Conservation (phyloP, 2,797 vertebrate species). For the Erethizon dorsatum region DNA sequence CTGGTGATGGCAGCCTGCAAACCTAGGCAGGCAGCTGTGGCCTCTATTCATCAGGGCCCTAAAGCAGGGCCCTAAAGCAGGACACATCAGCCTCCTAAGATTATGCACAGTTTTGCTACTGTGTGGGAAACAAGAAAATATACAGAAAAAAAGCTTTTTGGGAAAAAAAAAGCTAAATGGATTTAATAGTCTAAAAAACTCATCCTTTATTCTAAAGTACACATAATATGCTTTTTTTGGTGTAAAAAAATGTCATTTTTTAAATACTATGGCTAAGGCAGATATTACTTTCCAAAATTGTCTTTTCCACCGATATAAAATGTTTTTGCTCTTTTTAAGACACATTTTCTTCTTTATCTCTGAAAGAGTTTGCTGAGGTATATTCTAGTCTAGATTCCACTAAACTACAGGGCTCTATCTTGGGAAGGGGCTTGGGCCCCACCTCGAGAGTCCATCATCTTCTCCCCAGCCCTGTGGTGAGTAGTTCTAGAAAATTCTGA, state of each 20-base stretch:
- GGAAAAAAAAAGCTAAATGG: not conserved
- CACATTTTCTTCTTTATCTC: not conserved
- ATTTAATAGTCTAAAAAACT: not conserved
- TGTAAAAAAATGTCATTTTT: conserved; percentile 57
- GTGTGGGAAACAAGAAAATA: conserved; percentile 45
- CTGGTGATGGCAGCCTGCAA: conserved; percentile 50
- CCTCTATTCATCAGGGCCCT: not conserved
- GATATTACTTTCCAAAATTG: conserved; percentile 64
- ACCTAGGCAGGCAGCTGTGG: not conserved
- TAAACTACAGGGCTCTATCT: not conserved
- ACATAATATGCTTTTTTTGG: not conserved
- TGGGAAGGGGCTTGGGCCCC: not conserved
- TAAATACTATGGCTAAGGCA: conserved; percentile 32
- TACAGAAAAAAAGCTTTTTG: not conserved
- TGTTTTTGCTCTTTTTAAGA: not conserved
- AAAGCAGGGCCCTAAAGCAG: conserved; percentile 3
- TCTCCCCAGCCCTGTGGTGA: not conserved
- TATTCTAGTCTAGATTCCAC: not conserved
- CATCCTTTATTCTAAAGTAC: conserved; percentile 26
- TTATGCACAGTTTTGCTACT: conserved; percentile 22
- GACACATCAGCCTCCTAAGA: not conserved
- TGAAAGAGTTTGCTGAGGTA: conserved; percentile 26
- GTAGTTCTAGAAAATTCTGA: conserved; percentile 21
- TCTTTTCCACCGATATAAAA: conserved; percentile 39
- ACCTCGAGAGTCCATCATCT: not conserved